Base-by-base conservation (phyloP, 2,113 vertebrate species). In the Seriola aureovittata region DNA sequence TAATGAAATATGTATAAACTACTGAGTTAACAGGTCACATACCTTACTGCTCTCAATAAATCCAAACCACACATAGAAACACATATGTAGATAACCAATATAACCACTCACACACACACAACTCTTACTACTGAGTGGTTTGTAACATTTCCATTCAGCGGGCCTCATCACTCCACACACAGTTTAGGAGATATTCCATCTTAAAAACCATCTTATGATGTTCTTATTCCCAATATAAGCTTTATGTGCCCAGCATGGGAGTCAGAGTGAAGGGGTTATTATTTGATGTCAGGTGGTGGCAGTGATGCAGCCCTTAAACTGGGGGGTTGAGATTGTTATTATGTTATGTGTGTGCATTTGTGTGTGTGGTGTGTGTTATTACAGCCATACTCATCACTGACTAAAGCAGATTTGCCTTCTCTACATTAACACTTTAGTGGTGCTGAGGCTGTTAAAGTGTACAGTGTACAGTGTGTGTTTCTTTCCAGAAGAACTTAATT, bases 1-100 rank as follows among this genome's bases (percentile, higher is more conserved):
- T 59, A 10, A 84, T 93, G 32, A 87, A 92, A 86, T 83, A 93
- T 93, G 66, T 25, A 92, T 83, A 63, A 42, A 58, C 1, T 7
- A 5, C 34, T n/a, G 42, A 84, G 77, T 69, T 69, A 85, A 84
- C 48, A 79, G 75, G 82, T 90, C 82, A 85, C 54, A 14, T 66
- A 84, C 42, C 75, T 72, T 80, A 91, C 68, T 81, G 68, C 42
- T 73, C 62, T 72, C 17, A 83, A 23, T 77, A 19, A 75, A 86
- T 69, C 55, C 50, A 71, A 80, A 66, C 36, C 48, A 70, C 59
- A 75, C 42, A 64, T n/a, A 67, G 10, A 54, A 48, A 23, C 75
- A 75, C 70, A 55, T 59, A 29, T 40, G 55, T n/a, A n/a, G 25
- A 71, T 54, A 71, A 66, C 63, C 48, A 32, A 57, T 8, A 69